Evolutionary conservation across 2,888 invertebrate species (phyloP).

Genomic region (Metallyticus violacea): DNA sequence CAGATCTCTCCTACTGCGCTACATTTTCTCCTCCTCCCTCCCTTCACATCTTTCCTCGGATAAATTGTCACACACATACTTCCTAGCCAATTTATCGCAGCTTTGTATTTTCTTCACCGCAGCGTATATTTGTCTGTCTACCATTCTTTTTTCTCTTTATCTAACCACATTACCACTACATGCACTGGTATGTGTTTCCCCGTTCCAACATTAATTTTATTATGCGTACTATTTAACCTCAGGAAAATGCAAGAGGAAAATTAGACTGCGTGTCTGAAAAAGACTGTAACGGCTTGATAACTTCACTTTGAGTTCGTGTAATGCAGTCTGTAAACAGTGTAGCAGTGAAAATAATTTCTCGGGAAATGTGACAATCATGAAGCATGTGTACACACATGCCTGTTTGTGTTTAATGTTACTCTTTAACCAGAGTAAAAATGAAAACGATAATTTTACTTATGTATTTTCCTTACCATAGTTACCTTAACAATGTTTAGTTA

Average conservation of each 20-base stretch:
- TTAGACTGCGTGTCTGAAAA: neutral
- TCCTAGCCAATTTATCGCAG: neutral
- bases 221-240: neutral
- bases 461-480: no score
- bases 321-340: neutral
- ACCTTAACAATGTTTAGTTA: no score
- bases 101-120: neutral
- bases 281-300: neutral
- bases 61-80: neutral
- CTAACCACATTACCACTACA: neutral
- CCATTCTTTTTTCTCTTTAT: neutral
- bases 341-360: neutral
- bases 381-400: neutral
- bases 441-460: no score
- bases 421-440: no score
- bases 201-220: neutral
- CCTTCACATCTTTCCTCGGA: neutral
- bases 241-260: no score
- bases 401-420: neutral
- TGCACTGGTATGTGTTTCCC: neutral
- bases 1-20: neutral
- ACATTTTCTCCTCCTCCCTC: neutral
- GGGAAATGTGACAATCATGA: neutral
- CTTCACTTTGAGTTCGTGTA: neutral
- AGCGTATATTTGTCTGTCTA: neutral